These are phyloP conservation scores for Latheticus oryzae DNA, from an alignment of 2,888 invertebrate genomes.

Conservation along the genomic window DNA sequence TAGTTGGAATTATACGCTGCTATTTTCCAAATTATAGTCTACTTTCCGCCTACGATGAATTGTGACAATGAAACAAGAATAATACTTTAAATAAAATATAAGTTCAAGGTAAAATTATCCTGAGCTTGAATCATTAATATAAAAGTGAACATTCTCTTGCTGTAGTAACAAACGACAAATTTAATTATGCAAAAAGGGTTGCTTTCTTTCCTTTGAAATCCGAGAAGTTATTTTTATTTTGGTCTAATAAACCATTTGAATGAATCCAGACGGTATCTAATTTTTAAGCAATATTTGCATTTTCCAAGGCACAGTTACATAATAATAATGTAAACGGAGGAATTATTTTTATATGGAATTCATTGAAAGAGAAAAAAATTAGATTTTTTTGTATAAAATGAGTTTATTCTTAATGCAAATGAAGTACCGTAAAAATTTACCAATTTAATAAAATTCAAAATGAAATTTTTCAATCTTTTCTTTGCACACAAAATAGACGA, in stretches of 20 bases:
- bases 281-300: constrained; percentile 7
- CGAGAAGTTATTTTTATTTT: not conserved
- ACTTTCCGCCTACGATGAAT: too few species aligned
- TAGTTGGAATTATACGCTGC: too few species aligned
- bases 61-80: too few species aligned
- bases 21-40: too few species aligned
- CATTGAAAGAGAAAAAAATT: too few species aligned
- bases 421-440: too few species aligned
- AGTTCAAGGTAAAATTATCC: constrained; percentile 6
- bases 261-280: not conserved
- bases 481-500: constrained; percentile 4
- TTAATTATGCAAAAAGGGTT: constrained; percentile 14
- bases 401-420: too few species aligned
- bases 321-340: constrained; percentile 1
- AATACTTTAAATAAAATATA: constrained; percentile 1
- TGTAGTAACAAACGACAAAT: constrained; percentile 3
- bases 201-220: too few species aligned
- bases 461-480: constrained; percentile 9
- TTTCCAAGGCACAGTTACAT: not conserved
- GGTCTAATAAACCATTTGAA: constrained; percentile 4
- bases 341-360: too few species aligned
- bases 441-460: too few species aligned
- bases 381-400: too few species aligned
- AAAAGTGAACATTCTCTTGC: not conserved
- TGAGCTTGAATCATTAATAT: too few species aligned